phyloP scores from a whole-genome alignment of 2,797 vertebrate genomes.

The Oreortyx pictus region DNA sequence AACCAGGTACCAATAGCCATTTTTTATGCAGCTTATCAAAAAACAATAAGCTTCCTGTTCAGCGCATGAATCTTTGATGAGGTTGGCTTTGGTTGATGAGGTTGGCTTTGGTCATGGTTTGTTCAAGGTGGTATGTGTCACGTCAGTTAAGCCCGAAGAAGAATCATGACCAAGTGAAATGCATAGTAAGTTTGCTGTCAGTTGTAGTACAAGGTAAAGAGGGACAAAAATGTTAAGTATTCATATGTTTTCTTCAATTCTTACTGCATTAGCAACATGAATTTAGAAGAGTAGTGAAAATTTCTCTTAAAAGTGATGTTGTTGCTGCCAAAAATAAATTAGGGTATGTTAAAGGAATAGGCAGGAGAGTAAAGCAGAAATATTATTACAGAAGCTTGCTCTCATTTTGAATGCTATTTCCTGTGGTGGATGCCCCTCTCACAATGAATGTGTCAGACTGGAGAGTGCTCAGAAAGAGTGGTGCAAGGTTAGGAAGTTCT shows the following conservation, averaged over 20 bases:
- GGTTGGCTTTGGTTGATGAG: not conserved
- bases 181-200: not conserved
- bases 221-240: not conserved
- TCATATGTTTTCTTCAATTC: not conserved
- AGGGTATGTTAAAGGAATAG: not conserved
- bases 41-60: not conserved
- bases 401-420: conserved; percentile 1
- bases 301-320: conserved; percentile 21
- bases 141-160: not conserved
- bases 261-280: conserved; percentile 35
- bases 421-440: not conserved
- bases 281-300: conserved; percentile 38
- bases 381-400: conserved; percentile 6
- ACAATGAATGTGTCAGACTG: not conserved
- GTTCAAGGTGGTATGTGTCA: not conserved
- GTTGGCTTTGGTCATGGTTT: not conserved
- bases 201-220: not conserved
- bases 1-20: not conserved
- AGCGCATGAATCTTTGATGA: not conserved
- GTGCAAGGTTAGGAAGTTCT: not conserved
- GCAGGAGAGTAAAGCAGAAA: not conserved
- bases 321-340: conserved; percentile 38
- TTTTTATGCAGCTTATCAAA: not conserved
- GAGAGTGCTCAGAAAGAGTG: not conserved
- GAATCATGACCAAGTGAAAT: not conserved